These are phyloP conservation scores for Oryzias javanicus DNA, from an alignment of 2,113 vertebrate genomes.

Conservation along the genomic window DNA sequence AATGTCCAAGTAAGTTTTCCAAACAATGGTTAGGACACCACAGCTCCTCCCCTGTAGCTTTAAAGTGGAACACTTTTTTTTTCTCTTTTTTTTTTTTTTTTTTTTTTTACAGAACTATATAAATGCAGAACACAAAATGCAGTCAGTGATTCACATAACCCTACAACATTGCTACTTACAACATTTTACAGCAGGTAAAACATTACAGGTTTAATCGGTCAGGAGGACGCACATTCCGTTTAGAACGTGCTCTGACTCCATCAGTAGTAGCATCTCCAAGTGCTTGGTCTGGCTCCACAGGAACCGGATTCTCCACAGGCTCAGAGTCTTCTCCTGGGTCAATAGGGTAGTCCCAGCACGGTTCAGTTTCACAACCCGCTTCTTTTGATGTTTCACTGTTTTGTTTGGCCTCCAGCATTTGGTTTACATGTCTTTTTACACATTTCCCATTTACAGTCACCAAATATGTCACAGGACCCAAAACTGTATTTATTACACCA, in stretches of 20 bases:
- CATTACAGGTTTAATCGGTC: not conserved
- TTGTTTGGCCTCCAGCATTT: not conserved
- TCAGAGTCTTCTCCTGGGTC: not conserved
- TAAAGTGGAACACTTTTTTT: too few relatives aligned
- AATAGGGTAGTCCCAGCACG: not conserved
- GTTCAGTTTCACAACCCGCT: not conserved
- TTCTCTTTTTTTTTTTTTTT: not conserved
- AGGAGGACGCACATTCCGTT: not conserved
- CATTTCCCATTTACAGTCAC: not conserved
- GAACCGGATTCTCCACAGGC: not conserved
- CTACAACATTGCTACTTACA: not conserved
- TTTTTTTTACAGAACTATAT: not conserved
- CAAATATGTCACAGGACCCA: not conserved
- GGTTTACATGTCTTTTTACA: slow-evolving; percentile 5
- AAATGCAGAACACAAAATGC: not conserved
- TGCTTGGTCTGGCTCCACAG: not conserved
- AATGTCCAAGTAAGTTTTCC: too few relatives aligned
- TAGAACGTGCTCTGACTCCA: not conserved
- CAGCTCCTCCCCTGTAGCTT: too few relatives aligned
- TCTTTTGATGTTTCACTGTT: not conserved
- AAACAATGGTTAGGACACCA: too few relatives aligned
- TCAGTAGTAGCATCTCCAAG: not conserved
- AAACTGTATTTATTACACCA: not conserved
- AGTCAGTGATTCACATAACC: not conserved
- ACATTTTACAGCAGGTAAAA: not conserved